Evolutionary conservation across 1,140 invertebrate genomes (phyloP), one percentile per base, ranked within the genome.

Genomic region (Halyomorpha halys): DNA sequence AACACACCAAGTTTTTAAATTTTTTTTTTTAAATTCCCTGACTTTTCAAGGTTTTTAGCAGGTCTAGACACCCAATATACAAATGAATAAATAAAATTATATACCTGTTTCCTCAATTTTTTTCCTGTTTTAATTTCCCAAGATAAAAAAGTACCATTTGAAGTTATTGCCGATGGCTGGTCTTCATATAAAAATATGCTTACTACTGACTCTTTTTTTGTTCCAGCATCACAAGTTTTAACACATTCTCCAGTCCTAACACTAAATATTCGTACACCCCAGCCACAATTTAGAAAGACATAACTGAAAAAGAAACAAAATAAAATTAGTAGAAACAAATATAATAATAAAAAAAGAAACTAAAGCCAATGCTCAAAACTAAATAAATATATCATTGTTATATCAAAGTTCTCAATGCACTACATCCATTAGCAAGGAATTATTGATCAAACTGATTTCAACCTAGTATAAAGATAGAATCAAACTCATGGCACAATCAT

Each of bases 191-290:
- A 23, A 14, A 56, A 56, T 4, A 56, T 25, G 60, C 54, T 61
- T 53, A 59, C 64, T 13, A 68, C 54, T 30, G 47, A 63, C n/a
- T 66, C 30, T 47, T 63, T n/a, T 34, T 61, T 63, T 18, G 59
- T 62, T 3, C 61, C 44, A n/a, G 64, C 39, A 39, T 66, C 59
- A 47, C 66, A 61, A 61, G 59, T 19, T 59, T 59, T 51, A 11
- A 62, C 54, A 54, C 77, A 76, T 69, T 81, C 79, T 23, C 77
- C 79, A 4, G 81, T 82, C 70, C 76, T 74, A 0, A 76, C 75
- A 69, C 76, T 83, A 65, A 81, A 85, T n/a, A 78, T 77, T 63
- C 78, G 75, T 49, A 86, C 76, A 27, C 75, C 69, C 47, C 79
- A 74, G 21, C 78, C 78, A 73, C 77, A 80, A 13, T 80, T 71